Evolutionary conservation across 2,797 vertebrate genomes (phyloP).

Genomic region (Peromyscus attwateri): DNA sequence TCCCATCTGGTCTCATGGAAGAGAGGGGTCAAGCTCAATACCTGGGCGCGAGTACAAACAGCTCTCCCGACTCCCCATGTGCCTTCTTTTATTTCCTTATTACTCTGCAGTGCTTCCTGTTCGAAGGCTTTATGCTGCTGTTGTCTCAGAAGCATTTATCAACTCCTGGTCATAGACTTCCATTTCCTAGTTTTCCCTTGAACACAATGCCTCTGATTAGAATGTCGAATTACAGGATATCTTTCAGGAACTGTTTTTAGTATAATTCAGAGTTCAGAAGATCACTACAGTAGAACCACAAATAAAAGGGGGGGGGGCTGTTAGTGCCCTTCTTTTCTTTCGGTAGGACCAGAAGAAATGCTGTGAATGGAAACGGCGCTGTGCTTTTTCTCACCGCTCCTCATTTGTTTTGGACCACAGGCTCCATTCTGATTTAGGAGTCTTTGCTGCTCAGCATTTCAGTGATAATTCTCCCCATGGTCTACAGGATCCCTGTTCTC

Average conservation of each 20-base stretch:
- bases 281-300: constrained; percentile 41
- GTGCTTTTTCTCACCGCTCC: constrained; percentile 11
- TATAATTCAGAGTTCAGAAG: constrained; percentile 67
- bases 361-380: constrained; percentile 5
- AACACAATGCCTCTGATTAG: constrained; percentile 66
- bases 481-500: constrained; percentile 83
- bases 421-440: constrained; percentile 75
- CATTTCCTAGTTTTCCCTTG: constrained; percentile 61
- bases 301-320: neutral
- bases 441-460: constrained; percentile 83
- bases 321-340: constrained; percentile 17
- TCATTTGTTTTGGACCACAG: constrained; percentile 57
- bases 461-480: constrained; percentile 80
- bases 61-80: constrained; percentile 28
- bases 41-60: constrained; percentile 13
- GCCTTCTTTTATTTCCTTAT: constrained; percentile 50
- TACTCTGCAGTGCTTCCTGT: constrained; percentile 18
- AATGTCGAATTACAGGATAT: constrained; percentile 69
- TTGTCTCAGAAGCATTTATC: constrained; percentile 67
- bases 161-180: constrained; percentile 59
- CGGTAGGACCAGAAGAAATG: constrained; percentile 12
- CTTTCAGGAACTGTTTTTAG: constrained; percentile 61
- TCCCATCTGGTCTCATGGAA: constrained; percentile 16
- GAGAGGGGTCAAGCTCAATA: neutral
- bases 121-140: constrained; percentile 32